Evolutionary conservation across 2,888 invertebrate species (phyloP), one percentile per base, ranked within the genome.

Genomic region (Lamellibrachia satsuma): DNA sequence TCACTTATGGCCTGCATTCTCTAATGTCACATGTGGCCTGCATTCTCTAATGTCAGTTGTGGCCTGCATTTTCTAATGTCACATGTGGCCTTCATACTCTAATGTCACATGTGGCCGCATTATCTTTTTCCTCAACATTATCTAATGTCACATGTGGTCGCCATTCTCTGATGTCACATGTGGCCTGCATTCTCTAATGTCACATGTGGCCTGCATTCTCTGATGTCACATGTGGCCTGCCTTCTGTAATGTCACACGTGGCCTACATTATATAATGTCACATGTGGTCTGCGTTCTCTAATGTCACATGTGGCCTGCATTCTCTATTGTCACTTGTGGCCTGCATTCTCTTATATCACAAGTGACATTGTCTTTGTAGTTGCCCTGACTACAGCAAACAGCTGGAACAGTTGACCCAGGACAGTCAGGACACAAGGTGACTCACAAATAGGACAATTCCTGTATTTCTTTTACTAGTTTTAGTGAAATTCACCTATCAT

Each of bases 341-440:
- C 15, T 4, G 11, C 75, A 4, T 22, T 15, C 8, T 57, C 57
- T 15, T 11, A 11, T 57, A 15, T 57, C 57, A 57, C 57, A 57
- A 57, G 75, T 75, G 75, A 75, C 52, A 51, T 93, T 52, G 90
- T 94, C 91, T 22, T 93, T 95, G 93, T 94, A 96, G 96, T 94
- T 96, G 95, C 90, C 93, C 94, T 92, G 96, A 96, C 92, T 96
- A 96, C 94, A 94, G 95, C 91, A 92, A 92, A 9, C 95, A 95
- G 90, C 94, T 96, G 90, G 94, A 94, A 93, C 95, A 96, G 92
- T 94, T 96, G 75, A 3, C n/a, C 0, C 75, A 75, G 75, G 75
- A 75, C 75, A 22, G 75, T 75, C 75, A 15, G 75, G 75, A 75
- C 22, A 75, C 75, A 22, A 75, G 75, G 75, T 75, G 75, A 75